Evolutionary conservation across 2,113 vertebrate species (phyloP).

Genomic region (Perognathus longimembris): DNA sequence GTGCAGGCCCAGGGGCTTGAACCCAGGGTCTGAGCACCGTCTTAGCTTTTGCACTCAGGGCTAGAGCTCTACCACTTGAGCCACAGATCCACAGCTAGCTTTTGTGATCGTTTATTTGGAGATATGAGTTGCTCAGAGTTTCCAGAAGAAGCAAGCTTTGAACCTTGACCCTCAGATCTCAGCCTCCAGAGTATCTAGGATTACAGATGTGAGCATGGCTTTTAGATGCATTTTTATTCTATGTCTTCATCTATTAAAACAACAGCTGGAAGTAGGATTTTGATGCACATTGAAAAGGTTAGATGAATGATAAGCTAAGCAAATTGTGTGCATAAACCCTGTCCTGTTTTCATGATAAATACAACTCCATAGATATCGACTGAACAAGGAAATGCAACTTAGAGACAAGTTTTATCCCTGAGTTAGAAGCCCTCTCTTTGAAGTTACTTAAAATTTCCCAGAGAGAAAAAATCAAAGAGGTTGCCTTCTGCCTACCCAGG

Average conservation of each 20-base stretch:
- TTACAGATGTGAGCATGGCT: too few species aligned
- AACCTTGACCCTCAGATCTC: too few species aligned
- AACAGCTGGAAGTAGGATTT: background rate
- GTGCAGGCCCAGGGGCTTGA: too few species aligned
- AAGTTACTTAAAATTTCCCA: background rate
- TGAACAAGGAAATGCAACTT: background rate
- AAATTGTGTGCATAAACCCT: background rate
- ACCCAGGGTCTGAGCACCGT: too few species aligned
- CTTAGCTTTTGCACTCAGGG: too few species aligned
- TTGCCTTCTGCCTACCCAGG: background rate
- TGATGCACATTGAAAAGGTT: background rate
- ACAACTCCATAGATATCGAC: background rate
- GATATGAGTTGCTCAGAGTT: too few species aligned
- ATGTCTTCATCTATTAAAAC: slow-evolving; percentile 9
- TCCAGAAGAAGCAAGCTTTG: background rate
- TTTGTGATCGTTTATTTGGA: too few species aligned
- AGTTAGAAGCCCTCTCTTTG: background rate
- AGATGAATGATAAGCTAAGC: slow-evolving; percentile 20
- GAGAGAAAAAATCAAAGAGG: background rate
- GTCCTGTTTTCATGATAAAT: slow-evolving; percentile 5
- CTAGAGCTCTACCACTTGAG: too few species aligned
- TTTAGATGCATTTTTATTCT: background rate
- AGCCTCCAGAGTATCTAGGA: too few species aligned
- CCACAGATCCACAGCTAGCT: too few species aligned
- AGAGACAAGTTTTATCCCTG: background rate